Evolutionary conservation across 2,797 vertebrate species (phyloP).

Genomic region (Silurus lanzhouensis): DNA sequence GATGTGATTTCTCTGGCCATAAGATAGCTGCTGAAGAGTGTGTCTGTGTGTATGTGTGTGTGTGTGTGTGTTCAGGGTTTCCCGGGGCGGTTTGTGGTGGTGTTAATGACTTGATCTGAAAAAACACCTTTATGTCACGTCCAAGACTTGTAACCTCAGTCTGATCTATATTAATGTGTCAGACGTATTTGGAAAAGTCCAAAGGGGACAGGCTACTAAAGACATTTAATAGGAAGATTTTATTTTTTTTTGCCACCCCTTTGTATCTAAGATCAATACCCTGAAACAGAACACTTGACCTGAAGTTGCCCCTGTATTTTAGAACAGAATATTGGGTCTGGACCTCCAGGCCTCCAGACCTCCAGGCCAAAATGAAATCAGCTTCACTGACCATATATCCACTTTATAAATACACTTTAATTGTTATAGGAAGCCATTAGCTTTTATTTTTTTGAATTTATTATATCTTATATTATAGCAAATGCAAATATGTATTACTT

Average conservation of each 20-base stretch:
- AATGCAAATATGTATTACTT: constrained; percentile 16
- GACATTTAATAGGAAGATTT: constrained; percentile 3
- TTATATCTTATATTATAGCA: not conserved
- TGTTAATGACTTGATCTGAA: not conserved
- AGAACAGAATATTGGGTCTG: not conserved
- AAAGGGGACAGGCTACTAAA: constrained; percentile 3
- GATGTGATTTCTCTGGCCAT: constrained; percentile 53
- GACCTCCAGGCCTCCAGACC: not conserved
- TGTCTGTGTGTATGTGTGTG: not conserved
- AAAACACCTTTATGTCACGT: not conserved
- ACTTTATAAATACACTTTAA: not conserved
- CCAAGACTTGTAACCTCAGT: not conserved
- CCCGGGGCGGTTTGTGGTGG: not conserved
- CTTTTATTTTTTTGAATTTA: not conserved
- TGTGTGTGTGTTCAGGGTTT: too few species aligned
- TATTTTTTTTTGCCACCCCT: not conserved
- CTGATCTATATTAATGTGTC: constrained; percentile 5
- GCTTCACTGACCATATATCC: not conserved
- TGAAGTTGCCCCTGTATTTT: not conserved
- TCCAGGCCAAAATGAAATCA: not conserved
- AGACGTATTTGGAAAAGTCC: constrained; percentile 22
- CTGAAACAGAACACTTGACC: constrained; percentile 23
- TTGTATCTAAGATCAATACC: not conserved
- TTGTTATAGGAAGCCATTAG: not conserved
- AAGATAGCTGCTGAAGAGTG: not conserved